phyloP scores from a whole-genome alignment of 2,888 invertebrate genomes.

The Philereme transversata region DNA sequence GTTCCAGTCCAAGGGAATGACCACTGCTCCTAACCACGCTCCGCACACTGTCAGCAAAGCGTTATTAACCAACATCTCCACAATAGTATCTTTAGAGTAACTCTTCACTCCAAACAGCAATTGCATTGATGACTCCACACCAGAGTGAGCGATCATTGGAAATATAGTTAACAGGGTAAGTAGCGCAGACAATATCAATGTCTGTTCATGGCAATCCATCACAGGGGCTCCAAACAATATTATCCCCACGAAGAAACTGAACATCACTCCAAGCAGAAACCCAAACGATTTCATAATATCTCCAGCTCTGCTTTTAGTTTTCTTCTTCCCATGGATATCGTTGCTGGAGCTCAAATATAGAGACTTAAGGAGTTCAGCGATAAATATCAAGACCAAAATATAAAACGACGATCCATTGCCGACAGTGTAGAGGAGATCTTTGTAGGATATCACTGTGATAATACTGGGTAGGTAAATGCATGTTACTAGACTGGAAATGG shows the following conservation, averaged over 20 bases:
- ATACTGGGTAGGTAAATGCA: constrained; percentile 86
- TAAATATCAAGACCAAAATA: constrained; percentile 67
- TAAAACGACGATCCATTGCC: constrained; percentile 82
- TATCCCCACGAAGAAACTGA: constrained; percentile 84
- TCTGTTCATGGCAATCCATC: constrained; percentile 86
- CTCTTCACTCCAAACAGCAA: constrained; percentile 80
- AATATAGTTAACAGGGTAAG: constrained; percentile 85
- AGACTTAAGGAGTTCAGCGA: constrained; percentile 84
- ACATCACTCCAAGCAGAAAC: constrained; percentile 71
- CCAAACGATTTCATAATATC: constrained; percentile 79
- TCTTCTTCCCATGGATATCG: constrained; percentile 64
- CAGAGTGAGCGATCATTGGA: constrained; percentile 85
- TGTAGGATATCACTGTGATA: constrained; percentile 82
- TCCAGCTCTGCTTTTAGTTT: constrained; percentile 67
- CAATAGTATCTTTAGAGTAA: constrained; percentile 77
- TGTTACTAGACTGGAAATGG: constrained; percentile 82
- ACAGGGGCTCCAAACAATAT: constrained; percentile 88
- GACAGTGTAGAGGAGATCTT: constrained; percentile 83
- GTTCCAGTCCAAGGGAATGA: constrained; percentile 96
- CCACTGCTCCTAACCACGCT: constrained; percentile 92
- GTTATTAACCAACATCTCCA: constrained; percentile 83
- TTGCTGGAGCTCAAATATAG: constrained; percentile 65
- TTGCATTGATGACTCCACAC: constrained; percentile 82
- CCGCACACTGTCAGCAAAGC: constrained; percentile 87
- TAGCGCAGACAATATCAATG: constrained; percentile 86